A percentile compares a stretch with the other conserved stretches of the same genome.
Evolutionary conservation across 30 jellyfish, hydroid and myxozoan species (phyloP).

Genomic region (Rhopilema esculentum): DNA sequence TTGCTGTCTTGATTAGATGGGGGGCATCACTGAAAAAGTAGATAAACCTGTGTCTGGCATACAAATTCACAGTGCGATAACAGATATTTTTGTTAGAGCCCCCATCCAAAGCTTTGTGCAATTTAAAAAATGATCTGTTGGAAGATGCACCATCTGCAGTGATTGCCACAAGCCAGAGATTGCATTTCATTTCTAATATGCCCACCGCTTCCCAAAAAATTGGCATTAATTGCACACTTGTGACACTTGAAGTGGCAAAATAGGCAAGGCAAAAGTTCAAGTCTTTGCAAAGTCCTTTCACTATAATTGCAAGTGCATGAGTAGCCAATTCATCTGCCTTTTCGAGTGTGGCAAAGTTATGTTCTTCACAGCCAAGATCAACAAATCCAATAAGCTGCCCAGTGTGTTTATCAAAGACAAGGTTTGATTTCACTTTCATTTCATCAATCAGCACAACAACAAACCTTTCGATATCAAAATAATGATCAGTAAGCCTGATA

Average conservation of each 20-base stretch:
- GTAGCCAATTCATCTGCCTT: slow-evolving; percentile 60
- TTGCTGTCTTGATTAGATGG: slow-evolving; percentile 56
- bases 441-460: slow-evolving; percentile 36
- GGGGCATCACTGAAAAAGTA: slow-evolving; percentile 63
- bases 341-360: slow-evolving; percentile 39
- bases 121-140: slow-evolving; percentile 29
- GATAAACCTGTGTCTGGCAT: slow-evolving; percentile 35
- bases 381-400: slow-evolving; percentile 49
- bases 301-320: slow-evolving; percentile 51
- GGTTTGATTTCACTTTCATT: slow-evolving; percentile 41
- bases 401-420: slow-evolving; percentile 48
- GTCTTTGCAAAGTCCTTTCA: slow-evolving; percentile 48
- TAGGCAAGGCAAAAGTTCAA: slow-evolving; percentile 50
- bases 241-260: slow-evolving; percentile 62
- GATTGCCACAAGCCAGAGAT: neutral
- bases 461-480: slow-evolving; percentile 23
- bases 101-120: slow-evolving; percentile 13
- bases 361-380: slow-evolving; percentile 36
- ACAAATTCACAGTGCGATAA: slow-evolving; percentile 37
- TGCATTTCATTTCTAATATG: slow-evolving; percentile 41
- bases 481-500: neutral
- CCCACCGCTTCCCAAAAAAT: slow-evolving; percentile 53
- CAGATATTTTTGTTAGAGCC: neutral
- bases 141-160: slow-evolving; percentile 56
- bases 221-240: slow-evolving; percentile 7